phyloP scores from a whole-genome alignment of 2,888 invertebrate species.

The Ditylenchus weischeri region DNA sequence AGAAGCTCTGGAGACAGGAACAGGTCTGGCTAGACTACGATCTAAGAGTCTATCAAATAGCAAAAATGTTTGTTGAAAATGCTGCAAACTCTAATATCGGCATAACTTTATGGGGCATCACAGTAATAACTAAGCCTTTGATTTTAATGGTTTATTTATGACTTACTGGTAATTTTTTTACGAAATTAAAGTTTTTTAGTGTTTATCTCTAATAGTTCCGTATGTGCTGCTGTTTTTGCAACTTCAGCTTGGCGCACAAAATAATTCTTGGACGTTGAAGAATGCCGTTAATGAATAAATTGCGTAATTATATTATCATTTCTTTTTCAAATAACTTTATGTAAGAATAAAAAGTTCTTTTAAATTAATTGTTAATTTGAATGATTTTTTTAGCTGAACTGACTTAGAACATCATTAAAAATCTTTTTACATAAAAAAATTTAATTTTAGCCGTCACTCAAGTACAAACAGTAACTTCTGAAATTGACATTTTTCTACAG shows the following conservation, averaged over 20 bases:
- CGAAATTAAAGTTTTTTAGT: not conserved
- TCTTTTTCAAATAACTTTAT: too few species aligned
- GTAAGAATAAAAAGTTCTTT: too few species aligned
- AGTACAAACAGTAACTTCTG: too few species aligned
- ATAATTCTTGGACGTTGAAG: not conserved
- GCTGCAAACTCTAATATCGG: not conserved
- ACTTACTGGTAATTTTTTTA: not conserved
- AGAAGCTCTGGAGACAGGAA: not conserved
- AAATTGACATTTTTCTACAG: too few species aligned
- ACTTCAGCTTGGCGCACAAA: not conserved
- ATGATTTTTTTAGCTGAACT: too few species aligned
- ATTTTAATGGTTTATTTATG: not conserved
- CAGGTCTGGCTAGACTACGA: not conserved
- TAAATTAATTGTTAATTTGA: too few species aligned
- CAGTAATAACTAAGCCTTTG: not conserved
- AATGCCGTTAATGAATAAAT: not conserved
- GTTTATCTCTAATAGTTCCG: not conserved
- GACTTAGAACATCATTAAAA: too few species aligned
- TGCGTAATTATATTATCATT: not conserved
- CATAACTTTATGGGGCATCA: not conserved
- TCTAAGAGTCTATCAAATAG: conserved; percentile 1
- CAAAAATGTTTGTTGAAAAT: not conserved
- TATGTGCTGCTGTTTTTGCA: not conserved
- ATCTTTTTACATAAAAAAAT: too few species aligned
- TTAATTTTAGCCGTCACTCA: too few species aligned